Base-by-base conservation (phyloP, 2,888 invertebrate genomes). In the Dioctria linearis region DNA sequence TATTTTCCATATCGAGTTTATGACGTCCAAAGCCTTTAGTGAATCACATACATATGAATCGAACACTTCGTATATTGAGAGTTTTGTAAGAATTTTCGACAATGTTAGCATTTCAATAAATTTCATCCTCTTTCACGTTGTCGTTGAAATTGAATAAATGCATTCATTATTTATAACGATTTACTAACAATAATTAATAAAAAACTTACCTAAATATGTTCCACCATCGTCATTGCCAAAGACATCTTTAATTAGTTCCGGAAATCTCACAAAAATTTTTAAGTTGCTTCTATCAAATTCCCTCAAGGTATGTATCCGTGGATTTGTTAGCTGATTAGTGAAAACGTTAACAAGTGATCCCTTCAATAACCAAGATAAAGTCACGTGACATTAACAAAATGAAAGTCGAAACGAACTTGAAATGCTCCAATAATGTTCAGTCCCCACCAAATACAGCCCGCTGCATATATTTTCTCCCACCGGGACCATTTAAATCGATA, bases 361-460 rank as follows among this genome's bases (percentile, higher is more conserved):
- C 84, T 84, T 54, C 2, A n/a, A 71, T 25, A 49, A 54, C 51
- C 11, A 51, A 39, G 37, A 6, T 13, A 71, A 78, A 71, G 13
- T 73, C 71, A 63, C 25, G 25, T 25, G 1, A 25, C 25, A 25
- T 9, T 43, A 46, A 51, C 51, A 46, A 13, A 57, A 40, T 49
- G 40, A 13, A 80, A 57, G 8, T 46, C 43, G 25, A 63, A 51
- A 63, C 80, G 63, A 39, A 83, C 84, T 82, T 83, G 82, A 66
- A 84, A 84, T 57, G 83, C 80, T 78, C 83, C 84, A 39, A 66
- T 83, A 13, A 84, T 63, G 37, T 76, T 83, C n/a, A 84, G 80
- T 37, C 83, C 82, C 79, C 81, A 82, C 49, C 83, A 65, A 39
- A 84, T 73, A 57, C 83, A 83, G 4, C 82, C 43, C 3, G 75